Percentiles rank a stretch among this genome's conserved stretches.
These are phyloP conservation scores for Microtus oregoni DNA, from an alignment of 2,113 vertebrate genomes.

Conservation along the genomic window DNA sequence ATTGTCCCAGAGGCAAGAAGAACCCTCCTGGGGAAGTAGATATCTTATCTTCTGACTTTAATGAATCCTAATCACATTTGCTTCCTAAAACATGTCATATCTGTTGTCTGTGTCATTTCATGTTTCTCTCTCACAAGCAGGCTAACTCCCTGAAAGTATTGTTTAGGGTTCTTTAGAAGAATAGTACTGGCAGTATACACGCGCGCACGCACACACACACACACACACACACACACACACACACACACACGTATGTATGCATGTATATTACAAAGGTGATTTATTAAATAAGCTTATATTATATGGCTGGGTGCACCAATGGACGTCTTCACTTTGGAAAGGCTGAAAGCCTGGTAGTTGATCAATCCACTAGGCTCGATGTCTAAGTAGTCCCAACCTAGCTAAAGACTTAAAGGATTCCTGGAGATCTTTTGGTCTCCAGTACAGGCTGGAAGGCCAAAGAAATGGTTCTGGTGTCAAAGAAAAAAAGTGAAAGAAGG, in stretches of 20 bases:
- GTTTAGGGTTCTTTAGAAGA: neutral
- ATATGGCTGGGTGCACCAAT: neutral
- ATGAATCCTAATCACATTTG: neutral
- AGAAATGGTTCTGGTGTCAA: neutral
- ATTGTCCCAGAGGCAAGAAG: neutral
- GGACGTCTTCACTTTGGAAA: neutral
- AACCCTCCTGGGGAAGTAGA: fast-evolving
- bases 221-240: too few relatives aligned
- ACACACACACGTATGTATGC: too few relatives aligned
- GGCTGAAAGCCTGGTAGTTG: neutral
- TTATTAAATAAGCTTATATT: neutral
- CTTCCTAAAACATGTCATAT: too few relatives aligned
- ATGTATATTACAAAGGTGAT: neutral
- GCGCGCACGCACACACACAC: too few relatives aligned
- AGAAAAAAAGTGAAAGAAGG: neutral
- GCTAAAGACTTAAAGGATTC: neutral
- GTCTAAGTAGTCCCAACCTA: neutral
- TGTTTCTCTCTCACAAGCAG: neutral
- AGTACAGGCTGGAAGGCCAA: neutral
- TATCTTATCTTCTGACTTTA: fast-evolving
- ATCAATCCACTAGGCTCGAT: neutral
- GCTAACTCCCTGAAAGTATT: neutral
- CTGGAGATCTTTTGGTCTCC: neutral
- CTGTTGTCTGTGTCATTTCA: fast-evolving
- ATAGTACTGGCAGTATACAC: too few relatives aligned